Base-by-base conservation (phyloP, 2,797 vertebrate genomes). In the Spizella passerina region DNA sequence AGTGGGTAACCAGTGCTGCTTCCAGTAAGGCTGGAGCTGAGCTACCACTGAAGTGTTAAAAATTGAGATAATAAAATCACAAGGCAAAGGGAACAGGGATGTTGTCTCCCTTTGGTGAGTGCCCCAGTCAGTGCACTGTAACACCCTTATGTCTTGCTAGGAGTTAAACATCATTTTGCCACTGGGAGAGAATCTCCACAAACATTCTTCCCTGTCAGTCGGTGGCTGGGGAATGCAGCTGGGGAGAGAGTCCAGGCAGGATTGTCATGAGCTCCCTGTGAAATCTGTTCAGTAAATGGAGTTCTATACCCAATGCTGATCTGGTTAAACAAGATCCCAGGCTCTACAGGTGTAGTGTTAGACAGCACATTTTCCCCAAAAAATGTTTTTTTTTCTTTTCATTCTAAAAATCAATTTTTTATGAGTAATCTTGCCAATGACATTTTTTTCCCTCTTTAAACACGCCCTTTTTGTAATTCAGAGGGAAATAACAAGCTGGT, bases 121-220 rank as follows among this genome's bases (percentile, higher is more conserved):
- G 84, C 41, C 76, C 5, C 69, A 73, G 82, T 52, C 65, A 53
- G 84, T 68, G 75, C 75, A 30, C 34, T 69, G 64, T 34, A 41
- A 60, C 4, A 5, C 64, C 61, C 17, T 17, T 41, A 27, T 30
- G 41, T 68, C 94, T 80, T 55, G 75, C 94, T 95, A 78, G 3
- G 91, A 96, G 78, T 91, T 94, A 90, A 96, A 88, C 75, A 86
- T n/a, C 34, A 34, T 91, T 91, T 92, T 91, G 65, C 49, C 93
- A 2, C 85, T 72, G 86, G 75, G 46, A 82, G 84, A 84, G 78
- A 82, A 96, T 92, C 87, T 88, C 78, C 61, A 38, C 83, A 61
- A 64, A 77, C 61, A 75, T n/a, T 76, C 59, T 78, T 90, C 85
- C 70, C 95, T 64, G 66, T 78, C 53, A 63, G 76, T 75, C 12